These are phyloP conservation scores for Diorhabda sublineata DNA, from an alignment of 1,140 invertebrate genomes.

Conservation along the genomic window DNA sequence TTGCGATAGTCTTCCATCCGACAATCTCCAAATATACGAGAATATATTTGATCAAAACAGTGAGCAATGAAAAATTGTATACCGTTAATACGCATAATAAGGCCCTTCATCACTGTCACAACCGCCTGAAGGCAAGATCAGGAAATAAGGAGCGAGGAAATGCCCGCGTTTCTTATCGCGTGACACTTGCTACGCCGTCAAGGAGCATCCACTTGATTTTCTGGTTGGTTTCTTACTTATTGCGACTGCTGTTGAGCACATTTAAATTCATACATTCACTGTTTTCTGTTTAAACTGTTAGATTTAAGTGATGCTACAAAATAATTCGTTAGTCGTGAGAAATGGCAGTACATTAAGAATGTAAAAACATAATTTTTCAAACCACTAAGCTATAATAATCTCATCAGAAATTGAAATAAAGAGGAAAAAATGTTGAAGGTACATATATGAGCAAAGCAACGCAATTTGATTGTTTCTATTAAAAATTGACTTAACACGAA, in stretches of 20 bases:
- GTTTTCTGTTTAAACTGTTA: neutral
- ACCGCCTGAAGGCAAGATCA: constrained; percentile 21
- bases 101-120: constrained; percentile 40
- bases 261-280: constrained; percentile 1
- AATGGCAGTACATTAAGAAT: too few relatives aligned
- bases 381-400: too few relatives aligned
- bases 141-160: neutral
- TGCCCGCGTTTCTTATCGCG: neutral
- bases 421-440: too few relatives aligned
- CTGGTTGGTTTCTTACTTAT: neutral
- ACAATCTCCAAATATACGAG: neutral
- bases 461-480: too few relatives aligned
- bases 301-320: too few relatives aligned
- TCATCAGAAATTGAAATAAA: too few relatives aligned
- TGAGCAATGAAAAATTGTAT: constrained; percentile 25
- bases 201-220: neutral
- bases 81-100: constrained; percentile 43
- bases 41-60: neutral
- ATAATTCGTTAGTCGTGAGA: too few relatives aligned
- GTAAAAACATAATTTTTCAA: too few relatives aligned
- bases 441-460: too few relatives aligned
- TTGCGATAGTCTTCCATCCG: neutral
- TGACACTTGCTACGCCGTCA: neutral
- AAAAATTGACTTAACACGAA: too few relatives aligned
- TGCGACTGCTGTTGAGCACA: neutral